A percentile compares a stretch with the other conserved stretches of the same genome.
phyloP scores from a whole-genome alignment of 2,888 invertebrate genomes.

The Cacoxenus indagator region DNA sequence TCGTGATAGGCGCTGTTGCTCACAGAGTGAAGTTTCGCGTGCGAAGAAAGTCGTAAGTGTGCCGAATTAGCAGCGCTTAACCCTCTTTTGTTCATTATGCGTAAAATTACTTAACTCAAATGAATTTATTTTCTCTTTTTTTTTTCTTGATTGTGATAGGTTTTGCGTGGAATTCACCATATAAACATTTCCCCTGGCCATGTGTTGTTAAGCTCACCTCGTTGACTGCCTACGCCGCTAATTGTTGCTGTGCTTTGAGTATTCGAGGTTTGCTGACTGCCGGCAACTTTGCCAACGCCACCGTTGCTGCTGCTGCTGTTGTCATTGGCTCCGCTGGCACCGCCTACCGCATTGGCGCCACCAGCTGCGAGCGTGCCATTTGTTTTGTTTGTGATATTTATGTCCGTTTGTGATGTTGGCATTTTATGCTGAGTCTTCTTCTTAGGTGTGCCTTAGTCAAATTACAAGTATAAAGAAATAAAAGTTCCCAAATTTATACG shows the following conservation, averaged over 20 bases:
- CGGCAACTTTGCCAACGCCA: background rate
- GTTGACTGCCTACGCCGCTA: slow-evolving; percentile 36
- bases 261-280: slow-evolving; percentile 5
- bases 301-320: slow-evolving; percentile 27
- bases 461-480: too few species aligned
- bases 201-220: slow-evolving; percentile 42
- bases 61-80: slow-evolving; percentile 10
- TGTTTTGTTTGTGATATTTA: background rate
- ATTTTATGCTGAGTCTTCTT: too few species aligned
- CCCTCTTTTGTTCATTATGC: background rate
- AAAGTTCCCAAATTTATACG: too few species aligned
- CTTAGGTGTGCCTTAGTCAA: too few species aligned
- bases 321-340: background rate
- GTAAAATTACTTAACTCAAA: background rate
- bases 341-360: background rate
- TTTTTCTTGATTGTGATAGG: background rate
- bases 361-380: background rate
- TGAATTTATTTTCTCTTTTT: background rate
- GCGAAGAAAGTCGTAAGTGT: background rate
- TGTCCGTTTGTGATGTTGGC: background rate
- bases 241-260: slow-evolving; percentile 14
- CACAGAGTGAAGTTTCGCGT: background rate
- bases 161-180: slow-evolving; percentile 27
- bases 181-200: slow-evolving; percentile 34
- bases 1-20: too few species aligned